A percentile compares a stretch with the other conserved stretches of the same genome.
phyloP scores from a whole-genome alignment of 2,113 vertebrate species.

The Physeter macrocephalus region DNA sequence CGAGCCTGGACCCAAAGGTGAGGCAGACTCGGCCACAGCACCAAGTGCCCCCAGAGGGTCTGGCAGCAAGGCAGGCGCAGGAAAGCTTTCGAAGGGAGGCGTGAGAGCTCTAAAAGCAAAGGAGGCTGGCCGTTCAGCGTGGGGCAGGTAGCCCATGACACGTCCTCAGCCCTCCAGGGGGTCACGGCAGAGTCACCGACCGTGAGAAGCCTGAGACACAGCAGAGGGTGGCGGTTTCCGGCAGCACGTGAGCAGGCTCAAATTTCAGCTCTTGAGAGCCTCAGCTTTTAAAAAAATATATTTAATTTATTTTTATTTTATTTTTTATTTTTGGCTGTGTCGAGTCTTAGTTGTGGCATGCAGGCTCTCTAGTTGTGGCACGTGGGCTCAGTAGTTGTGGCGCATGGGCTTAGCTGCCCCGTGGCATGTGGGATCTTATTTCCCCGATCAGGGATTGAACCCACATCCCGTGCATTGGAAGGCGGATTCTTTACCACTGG shows the following conservation, averaged over 20 bases:
- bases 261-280: not conserved
- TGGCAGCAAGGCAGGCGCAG: not conserved
- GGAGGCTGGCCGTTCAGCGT: rapidly evolving
- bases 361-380: no score
- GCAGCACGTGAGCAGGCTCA: not conserved
- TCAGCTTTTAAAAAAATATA: not conserved
- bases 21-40: rapidly evolving
- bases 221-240: not conserved
- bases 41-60: rapidly evolving
- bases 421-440: no score
- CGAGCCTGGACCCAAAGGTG: rapidly evolving
- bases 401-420: no score
- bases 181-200: rapidly evolving
- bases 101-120: not conserved
- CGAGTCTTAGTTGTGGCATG: rapidly evolving
- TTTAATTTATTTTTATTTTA: no score
- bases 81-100: no score
- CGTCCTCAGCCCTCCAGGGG: not conserved
- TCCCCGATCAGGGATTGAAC: no score
- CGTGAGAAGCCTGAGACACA: not conserved
- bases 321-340: no score
- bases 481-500: no score
- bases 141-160: not conserved
- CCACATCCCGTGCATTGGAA: no score
- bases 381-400: no score